These are phyloP conservation scores for Ceratina calcarata DNA, from an alignment of 1,140 invertebrate genomes.

Conservation along the genomic window DNA sequence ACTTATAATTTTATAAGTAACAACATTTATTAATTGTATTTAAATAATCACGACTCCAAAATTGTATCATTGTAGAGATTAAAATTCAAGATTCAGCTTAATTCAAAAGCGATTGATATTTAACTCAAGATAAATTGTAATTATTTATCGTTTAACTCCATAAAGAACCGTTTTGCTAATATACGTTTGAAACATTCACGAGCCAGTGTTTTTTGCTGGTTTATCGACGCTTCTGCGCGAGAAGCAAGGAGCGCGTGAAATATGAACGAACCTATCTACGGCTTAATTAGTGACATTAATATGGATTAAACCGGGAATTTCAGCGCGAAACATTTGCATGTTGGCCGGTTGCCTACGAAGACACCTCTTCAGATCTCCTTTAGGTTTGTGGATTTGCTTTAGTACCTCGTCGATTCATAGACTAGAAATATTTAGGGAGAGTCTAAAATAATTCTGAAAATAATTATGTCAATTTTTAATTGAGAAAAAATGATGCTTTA, in stretches of 20 bases:
- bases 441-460: too few relatives aligned
- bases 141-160: not conserved
- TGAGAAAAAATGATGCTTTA: too few relatives aligned
- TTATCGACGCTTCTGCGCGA: conserved; percentile 5
- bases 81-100: too few relatives aligned
- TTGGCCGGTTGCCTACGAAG: conserved; percentile 52
- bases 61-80: too few relatives aligned
- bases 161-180: not conserved
- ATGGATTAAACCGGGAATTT: conserved; percentile 62
- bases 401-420: conserved; percentile 32
- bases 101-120: too few relatives aligned
- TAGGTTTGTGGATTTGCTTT: conserved; percentile 49
- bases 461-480: too few relatives aligned
- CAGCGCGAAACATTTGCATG: conserved; percentile 59
- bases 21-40: too few relatives aligned
- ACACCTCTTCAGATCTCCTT: conserved; percentile 41
- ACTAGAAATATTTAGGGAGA: too few relatives aligned
- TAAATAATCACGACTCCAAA: too few relatives aligned
- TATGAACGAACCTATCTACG: conserved; percentile 47
- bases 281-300: conserved; percentile 70
- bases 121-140: not conserved
- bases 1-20: too few relatives aligned
- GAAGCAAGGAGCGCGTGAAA: not conserved
- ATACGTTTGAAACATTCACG: not conserved
- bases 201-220: not conserved